A percentile compares a stretch with the other conserved stretches of the same genome.
Conservation (phyloP, 53 echinoderm and acorn worm genomes). For the Stichopus horrens region DNA sequence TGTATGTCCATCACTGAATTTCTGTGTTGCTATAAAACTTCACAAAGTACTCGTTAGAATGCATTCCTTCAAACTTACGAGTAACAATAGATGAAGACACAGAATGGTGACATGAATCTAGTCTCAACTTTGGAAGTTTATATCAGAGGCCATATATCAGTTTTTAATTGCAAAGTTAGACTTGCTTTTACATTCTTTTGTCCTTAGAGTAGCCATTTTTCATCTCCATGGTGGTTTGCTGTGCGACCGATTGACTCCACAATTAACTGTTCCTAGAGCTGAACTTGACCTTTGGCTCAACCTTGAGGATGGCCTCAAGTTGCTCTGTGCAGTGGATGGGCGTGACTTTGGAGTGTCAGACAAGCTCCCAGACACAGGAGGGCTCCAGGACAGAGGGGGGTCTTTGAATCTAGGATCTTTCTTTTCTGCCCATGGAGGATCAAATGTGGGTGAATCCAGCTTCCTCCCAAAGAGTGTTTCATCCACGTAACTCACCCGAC, state of each 20-base stretch:
- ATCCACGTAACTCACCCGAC: conserved; percentile 67
- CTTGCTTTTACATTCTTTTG: no score
- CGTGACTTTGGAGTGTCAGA: conserved; percentile 55
- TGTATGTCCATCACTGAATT: neutral
- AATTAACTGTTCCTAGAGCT: conserved; percentile 42
- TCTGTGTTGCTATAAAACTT: neutral
- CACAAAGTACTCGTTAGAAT: no score
- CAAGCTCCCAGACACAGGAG: conserved; percentile 80
- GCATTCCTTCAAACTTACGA: no score
- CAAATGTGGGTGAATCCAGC: conserved; percentile 67
- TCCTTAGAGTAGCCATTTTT: neutral
- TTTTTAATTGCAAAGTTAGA: no score
- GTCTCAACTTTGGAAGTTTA: no score
- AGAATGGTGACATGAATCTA: no score
- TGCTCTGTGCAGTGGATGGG: conserved; percentile 32
- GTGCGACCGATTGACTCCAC: neutral
- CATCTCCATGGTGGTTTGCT: conserved; percentile 56
- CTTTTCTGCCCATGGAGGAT: conserved; percentile 87
- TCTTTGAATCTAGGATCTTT: conserved; percentile 57
- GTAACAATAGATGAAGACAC: no score
- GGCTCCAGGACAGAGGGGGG: conserved; percentile 71
- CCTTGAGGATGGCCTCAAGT: conserved; percentile 40
- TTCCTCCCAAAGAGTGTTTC: conserved; percentile 80
- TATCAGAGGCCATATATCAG: no score
- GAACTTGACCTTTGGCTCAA: conserved; percentile 39